Evolutionary conservation across 2,113 vertebrate genomes (phyloP).

Genomic region (Merops nubicus): DNA sequence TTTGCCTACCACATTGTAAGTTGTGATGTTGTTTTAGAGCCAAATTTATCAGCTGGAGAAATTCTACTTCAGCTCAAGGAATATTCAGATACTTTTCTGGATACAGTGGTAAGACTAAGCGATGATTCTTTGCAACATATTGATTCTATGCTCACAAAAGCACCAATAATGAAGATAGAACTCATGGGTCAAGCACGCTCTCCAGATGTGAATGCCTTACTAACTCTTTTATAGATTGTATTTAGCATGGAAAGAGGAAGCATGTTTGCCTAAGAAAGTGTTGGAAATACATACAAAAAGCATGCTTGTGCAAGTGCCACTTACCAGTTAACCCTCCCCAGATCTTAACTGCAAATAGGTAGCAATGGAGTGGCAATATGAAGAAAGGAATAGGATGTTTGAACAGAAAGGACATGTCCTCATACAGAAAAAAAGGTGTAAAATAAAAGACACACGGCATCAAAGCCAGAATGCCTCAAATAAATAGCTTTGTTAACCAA

Average conservation of each 20-base stretch:
- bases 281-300: not conserved
- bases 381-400: not conserved
- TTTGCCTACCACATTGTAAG: not conserved
- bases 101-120: not conserved
- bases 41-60: not conserved
- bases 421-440: not conserved
- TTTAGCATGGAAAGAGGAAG: not conserved
- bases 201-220: not conserved
- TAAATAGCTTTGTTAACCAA: not conserved
- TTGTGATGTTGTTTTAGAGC: not conserved
- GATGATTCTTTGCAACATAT: not conserved
- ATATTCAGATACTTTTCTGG: not conserved
- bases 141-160: not conserved
- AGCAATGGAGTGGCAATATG: not conserved
- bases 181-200: not conserved
- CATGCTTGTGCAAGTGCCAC: not conserved
- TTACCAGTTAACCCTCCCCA: not conserved
- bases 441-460: not conserved
- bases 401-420: not conserved
- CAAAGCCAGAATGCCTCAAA: not conserved
- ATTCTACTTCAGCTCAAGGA: not conserved
- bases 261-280: not conserved
- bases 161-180: not conserved
- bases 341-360: not conserved
- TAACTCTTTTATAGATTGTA: not conserved